Evolutionary conservation across 2,113 vertebrate genomes (phyloP).

Genomic region (western clawed frog (Xenopus tropicalis)): DNA sequence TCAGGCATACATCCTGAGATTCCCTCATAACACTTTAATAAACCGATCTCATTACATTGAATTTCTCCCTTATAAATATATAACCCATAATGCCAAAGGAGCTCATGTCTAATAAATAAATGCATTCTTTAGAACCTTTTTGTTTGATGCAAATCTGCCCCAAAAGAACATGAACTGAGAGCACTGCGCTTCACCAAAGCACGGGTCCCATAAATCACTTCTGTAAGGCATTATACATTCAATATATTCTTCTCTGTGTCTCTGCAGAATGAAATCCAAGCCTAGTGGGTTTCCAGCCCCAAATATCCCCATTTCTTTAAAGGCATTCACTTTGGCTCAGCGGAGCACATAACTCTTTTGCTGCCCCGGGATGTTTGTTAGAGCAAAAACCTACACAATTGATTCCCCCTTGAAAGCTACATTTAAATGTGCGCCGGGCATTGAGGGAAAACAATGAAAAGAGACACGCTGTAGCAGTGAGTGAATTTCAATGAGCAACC

Average conservation of each 20-base stretch:
- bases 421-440: conserved; percentile 1
- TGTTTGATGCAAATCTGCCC: no score
- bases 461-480: conserved; percentile 25
- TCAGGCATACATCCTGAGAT: no score
- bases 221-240: not conserved
- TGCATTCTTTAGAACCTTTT: no score
- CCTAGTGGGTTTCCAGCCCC: not conserved
- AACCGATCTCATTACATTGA: no score
- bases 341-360: not conserved
- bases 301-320: not conserved
- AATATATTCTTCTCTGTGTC: not conserved
- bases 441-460: conserved; percentile 11
- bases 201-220: not conserved
- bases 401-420: not conserved
- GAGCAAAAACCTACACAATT: conserved; percentile 15
- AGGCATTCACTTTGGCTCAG: not conserved
- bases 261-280: not conserved
- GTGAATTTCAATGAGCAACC: conserved; percentile 20
- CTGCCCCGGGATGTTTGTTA: conserved; percentile 17
- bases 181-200: no score
- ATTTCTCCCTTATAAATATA: no score
- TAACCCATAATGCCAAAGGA: no score
- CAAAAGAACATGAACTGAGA: no score
- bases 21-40: no score
- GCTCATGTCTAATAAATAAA: no score